Conservation (phyloP, 2,113 vertebrate genomes). For the Myotis yumanensis region DNA sequence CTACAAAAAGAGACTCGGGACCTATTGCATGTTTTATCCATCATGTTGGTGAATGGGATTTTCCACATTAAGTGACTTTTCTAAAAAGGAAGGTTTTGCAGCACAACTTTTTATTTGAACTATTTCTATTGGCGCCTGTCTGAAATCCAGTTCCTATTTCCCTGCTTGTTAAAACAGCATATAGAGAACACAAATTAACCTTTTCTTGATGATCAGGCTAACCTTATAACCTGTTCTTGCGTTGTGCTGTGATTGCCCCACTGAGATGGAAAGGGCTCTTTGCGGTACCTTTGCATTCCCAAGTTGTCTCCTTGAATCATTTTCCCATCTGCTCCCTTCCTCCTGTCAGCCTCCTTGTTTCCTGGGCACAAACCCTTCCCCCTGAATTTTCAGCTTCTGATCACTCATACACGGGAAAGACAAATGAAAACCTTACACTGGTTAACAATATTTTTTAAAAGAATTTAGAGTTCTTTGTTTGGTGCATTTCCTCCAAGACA, state of each 20-base stretch:
- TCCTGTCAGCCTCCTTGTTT: background rate
- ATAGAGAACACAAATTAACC: slow-evolving; percentile 33
- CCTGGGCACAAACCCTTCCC: background rate
- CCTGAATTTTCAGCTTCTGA: background rate
- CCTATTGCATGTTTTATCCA: background rate
- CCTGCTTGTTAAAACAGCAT: slow-evolving; percentile 25
- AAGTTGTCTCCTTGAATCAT: background rate
- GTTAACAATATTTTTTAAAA: background rate
- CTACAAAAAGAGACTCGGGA: background rate
- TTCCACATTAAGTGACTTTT: slow-evolving; percentile 19
- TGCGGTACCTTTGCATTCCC: background rate
- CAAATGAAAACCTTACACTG: background rate
- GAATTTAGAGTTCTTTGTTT: background rate
- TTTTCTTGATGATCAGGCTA: slow-evolving; percentile 51
- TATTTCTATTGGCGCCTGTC: slow-evolving; percentile 5
- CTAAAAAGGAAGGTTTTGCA: background rate
- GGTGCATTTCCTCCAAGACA: background rate
- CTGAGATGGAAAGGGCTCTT: background rate
- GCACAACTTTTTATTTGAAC: background rate
- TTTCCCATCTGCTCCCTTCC: background rate
- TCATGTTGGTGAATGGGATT: background rate
- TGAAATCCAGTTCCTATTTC: slow-evolving; percentile 40
- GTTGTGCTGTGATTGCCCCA: background rate
- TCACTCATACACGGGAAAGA: background rate
- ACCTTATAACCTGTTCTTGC: background rate